Evolutionary conservation across 2,888 invertebrate species (phyloP).

Genomic region (Sceliomorpha sp.): DNA sequence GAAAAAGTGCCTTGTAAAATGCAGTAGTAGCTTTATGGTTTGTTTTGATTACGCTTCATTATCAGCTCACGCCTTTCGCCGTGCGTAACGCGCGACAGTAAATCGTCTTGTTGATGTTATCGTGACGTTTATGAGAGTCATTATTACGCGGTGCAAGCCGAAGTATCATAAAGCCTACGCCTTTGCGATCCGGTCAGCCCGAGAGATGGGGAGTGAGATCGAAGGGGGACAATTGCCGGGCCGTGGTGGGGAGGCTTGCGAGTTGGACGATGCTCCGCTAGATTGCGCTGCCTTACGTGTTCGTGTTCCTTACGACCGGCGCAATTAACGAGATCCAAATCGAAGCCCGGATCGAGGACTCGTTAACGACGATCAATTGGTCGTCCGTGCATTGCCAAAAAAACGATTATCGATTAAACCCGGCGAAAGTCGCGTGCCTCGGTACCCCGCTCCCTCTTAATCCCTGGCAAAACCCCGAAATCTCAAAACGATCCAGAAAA

Average conservation of each 20-base stretch:
- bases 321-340: slow-evolving; percentile 5
- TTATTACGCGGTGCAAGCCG: slow-evolving; percentile 78
- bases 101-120: slow-evolving; percentile 78
- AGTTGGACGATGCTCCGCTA: slow-evolving; percentile 75
- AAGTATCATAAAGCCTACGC: slow-evolving; percentile 77
- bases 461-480: too few species aligned
- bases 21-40: slow-evolving; percentile 72
- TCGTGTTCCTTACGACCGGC: slow-evolving; percentile 7
- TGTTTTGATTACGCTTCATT: slow-evolving; percentile 79
- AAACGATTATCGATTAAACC: too few species aligned
- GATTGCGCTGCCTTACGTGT: slow-evolving; percentile 71
- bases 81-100: slow-evolving; percentile 74
- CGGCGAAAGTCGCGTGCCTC: too few species aligned
- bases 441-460: too few species aligned
- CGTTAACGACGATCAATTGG: too few species aligned
- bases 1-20: slow-evolving; percentile 31
- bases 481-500: too few species aligned
- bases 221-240: slow-evolving; percentile 51
- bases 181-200: slow-evolving; percentile 70
- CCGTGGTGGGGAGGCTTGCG: slow-evolving; percentile 68
- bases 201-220: slow-evolving; percentile 35
- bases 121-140: slow-evolving; percentile 79
- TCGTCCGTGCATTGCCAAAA: too few species aligned
- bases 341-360: too few species aligned
- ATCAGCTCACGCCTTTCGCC: slow-evolving; percentile 75